Evolutionary conservation across 2,797 vertebrate genomes (phyloP).

Genomic region (Anolis apletophallus): DNA sequence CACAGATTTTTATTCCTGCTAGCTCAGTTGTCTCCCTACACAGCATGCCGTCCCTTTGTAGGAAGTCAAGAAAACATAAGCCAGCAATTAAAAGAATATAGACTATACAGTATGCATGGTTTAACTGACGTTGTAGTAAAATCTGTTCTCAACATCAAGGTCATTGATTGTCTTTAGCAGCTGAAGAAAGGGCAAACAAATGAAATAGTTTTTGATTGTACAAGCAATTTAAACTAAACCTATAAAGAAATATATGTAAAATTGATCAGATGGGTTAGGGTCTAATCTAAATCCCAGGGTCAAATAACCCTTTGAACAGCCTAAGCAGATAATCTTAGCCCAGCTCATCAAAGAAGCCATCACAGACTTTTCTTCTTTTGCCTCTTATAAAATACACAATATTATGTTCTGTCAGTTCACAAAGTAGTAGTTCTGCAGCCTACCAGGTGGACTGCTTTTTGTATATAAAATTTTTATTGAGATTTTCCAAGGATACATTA

Average conservation of each 20-base stretch:
- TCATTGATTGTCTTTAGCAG: slow-evolving; percentile 54
- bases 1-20: slow-evolving; percentile 48
- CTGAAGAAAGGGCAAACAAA: slow-evolving; percentile 59
- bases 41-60: slow-evolving; percentile 34
- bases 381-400: slow-evolving; percentile 66
- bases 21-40: slow-evolving; percentile 57
- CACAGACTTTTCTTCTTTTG: slow-evolving; percentile 60
- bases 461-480: too few species aligned
- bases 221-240: slow-evolving; percentile 65
- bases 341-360: slow-evolving; percentile 72
- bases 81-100: slow-evolving; percentile 60
- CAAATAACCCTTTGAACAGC: slow-evolving; percentile 75
- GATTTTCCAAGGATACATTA: too few species aligned
- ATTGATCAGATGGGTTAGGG: slow-evolving; percentile 67
- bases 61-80: slow-evolving; percentile 60
- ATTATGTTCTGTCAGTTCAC: slow-evolving; percentile 70
- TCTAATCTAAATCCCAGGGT: slow-evolving; percentile 75
- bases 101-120: slow-evolving; percentile 42
- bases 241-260: slow-evolving; percentile 71
- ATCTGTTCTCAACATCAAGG: slow-evolving; percentile 57
- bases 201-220: slow-evolving; percentile 40
- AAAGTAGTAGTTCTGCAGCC: slow-evolving; percentile 62
- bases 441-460: neutral
- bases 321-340: slow-evolving; percentile 72
- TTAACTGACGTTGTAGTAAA: slow-evolving; percentile 58